phyloP scores from a whole-genome alignment of 2,888 invertebrate species.

The Ectropis crepuscularia region DNA sequence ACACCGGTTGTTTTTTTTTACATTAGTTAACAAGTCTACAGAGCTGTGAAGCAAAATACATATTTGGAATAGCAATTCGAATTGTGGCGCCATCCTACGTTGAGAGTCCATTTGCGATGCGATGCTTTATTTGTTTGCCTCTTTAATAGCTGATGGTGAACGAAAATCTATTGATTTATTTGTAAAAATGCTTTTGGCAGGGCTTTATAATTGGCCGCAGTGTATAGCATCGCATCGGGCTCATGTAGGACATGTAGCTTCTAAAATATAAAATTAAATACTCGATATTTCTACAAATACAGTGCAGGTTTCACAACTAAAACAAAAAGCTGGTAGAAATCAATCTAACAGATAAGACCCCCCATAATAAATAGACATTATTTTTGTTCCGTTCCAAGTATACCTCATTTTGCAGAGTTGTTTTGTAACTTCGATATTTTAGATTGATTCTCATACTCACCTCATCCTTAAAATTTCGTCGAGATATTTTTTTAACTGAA shows the following conservation, averaged over 20 bases:
- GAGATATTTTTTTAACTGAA: too few species aligned
- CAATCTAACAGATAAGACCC: neutral
- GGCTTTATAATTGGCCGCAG: too few species aligned
- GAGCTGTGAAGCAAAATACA: constrained; percentile 9
- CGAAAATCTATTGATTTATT: too few species aligned
- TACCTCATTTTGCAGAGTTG: neutral
- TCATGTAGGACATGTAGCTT: too few species aligned
- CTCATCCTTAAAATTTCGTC: too few species aligned
- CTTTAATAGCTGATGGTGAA: too few species aligned
- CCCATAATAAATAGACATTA: constrained; percentile 1
- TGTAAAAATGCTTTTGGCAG: too few species aligned
- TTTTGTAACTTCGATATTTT: neutral
- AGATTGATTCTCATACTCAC: too few species aligned
- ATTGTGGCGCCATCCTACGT: neutral
- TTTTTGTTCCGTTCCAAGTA: neutral
- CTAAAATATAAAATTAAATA: too few species aligned
- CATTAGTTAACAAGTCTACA: constrained; percentile 44
- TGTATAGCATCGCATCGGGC: too few species aligned
- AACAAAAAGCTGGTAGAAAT: constrained; percentile 1
- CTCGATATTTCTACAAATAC: too few species aligned
- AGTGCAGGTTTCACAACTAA: neutral
- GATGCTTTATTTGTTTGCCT: neutral
- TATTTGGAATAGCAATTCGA: constrained; percentile 6
- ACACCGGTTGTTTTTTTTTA: constrained; percentile 38
- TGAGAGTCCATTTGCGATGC: neutral